Evolutionary conservation across 2,797 vertebrate species (phyloP), one percentile per base, ranked within the genome.

Genomic region (Acanthurus tractus): DNA sequence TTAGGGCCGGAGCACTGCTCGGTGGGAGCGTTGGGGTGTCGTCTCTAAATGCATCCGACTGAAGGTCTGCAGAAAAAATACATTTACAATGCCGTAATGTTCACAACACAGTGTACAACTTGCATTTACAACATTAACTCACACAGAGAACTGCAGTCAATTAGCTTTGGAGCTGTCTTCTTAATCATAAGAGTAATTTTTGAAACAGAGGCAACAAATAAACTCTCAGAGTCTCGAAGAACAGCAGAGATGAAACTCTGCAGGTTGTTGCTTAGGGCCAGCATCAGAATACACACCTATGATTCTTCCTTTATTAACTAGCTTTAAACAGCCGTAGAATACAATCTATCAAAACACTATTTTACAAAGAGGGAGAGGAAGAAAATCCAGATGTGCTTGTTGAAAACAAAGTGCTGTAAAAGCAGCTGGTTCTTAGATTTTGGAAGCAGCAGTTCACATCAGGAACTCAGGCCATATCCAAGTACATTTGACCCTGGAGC

Each of bases 11-110:
- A 73, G 90, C 84, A 6, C 91, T 94, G 82, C 92, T 94, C 0
- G 94, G 93, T 61, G 92, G 93, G 48, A 95, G 93, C 5, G 92
- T 95, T 0, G 93, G 94, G 2, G 95, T 94, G 80, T 95, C 91
- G 18, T 96, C 95, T 87, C 87, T 82, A 49, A 94, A 95, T 7
- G 93, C 92, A 49, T 95, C 95, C 0, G 93, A 88, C 63, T 95
- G 93, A 48, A 95, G 92, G 79, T 95, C 95, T 96, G 84, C 36
- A 70, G 25, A 64, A 44, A 6, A 55, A 29, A 44, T 13, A 8
- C 5, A 34, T 34, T 34, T 0, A 15, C 8, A 44, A 3, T 13
- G 15, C 58, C 14, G 40, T 77, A 12, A 29, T 23, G 2, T 2
- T 15, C 17, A 14, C 46, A 56, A 49, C 8, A 15, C 10, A 23